A percentile compares a stretch with the other conserved stretches of the same genome.
These are phyloP conservation scores for Diorhabda elongata DNA, from an alignment of 1,140 invertebrate species.

Conservation along the genomic window DNA sequence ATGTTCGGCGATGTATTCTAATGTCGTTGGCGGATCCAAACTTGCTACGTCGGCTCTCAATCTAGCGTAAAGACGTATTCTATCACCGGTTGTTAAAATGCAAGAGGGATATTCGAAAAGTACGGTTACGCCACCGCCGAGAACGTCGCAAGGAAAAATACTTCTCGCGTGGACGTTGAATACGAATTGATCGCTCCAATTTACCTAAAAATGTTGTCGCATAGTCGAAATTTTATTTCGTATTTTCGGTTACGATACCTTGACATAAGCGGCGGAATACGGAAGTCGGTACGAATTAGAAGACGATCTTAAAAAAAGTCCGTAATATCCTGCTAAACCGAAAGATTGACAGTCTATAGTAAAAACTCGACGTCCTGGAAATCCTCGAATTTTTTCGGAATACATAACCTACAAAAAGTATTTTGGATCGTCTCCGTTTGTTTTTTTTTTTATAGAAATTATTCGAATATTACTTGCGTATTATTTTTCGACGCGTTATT, in stretches of 20 bases:
- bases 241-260: conserved; percentile 49
- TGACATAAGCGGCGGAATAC: conserved; percentile 62
- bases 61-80: conserved; percentile 69
- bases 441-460: too few relatives aligned
- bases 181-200: conserved; percentile 77
- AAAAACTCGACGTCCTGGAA: conserved; percentile 61
- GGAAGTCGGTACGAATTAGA: conserved; percentile 53
- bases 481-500: neutral
- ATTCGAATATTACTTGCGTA: neutral
- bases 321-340: conserved; percentile 72
- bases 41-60: conserved; percentile 64
- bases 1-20: conserved; percentile 65
- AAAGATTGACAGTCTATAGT: conserved; percentile 70
- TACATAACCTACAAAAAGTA: conserved; percentile 53
- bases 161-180: conserved; percentile 76
- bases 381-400: conserved; percentile 65
- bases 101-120: conserved; percentile 78
- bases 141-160: conserved; percentile 72
- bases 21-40: conserved; percentile 54
- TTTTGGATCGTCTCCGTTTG: too few relatives aligned
- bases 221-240: too few relatives aligned
- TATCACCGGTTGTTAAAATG: conserved; percentile 66
- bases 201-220: conserved; percentile 54
- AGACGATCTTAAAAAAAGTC: conserved; percentile 59
- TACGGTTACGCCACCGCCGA: conserved; percentile 63